Base-by-base conservation (phyloP, 2,888 invertebrate genomes). In the Heterodera filipjevi region DNA sequence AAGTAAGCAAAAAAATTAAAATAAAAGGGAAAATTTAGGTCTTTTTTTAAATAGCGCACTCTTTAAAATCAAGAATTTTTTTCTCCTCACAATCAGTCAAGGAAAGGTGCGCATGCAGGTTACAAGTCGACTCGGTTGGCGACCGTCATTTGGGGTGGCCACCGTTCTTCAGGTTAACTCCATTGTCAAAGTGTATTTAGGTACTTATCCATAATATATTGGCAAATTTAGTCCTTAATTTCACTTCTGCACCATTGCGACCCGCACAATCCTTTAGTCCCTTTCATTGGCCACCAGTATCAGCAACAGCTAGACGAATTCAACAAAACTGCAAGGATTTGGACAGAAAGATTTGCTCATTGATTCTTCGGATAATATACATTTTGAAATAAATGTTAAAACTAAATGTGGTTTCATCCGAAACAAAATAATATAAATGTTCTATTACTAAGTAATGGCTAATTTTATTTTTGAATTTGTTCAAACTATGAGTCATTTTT, bases 51-150 rank as follows among this genome's bases (percentile, higher is more conserved):
- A 12, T n/a, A 19, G 46, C 46, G 16, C 46, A n/a, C n/a, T n/a
- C n/a, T n/a, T n/a, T n/a, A n/a, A n/a, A n/a, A n/a, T n/a, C 22
- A n/a, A 2, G 6, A n/a, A 8, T 1, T 59, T n/a, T 59, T n/a
- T 1, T 8, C n/a, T 27, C n/a, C 16, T 39, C 12, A 6, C 39
- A 39, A 10, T 39, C 35, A 95, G 95, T 90, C 96, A 96, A 92
- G 98, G 98, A 81, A 95, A 95, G 81, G 97, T 98, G 90, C 98
- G 97, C 91, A 92, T 98, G 91, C 97, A 97, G 90, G 96, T 97
- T 89, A 92, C 96, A 86, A 96, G 97, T 91, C 22, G 35, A 35
- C 96, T 97, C 91, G 96, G 97, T 91, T 99, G 98, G 98, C 96
- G 95, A 49, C 96, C 98, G n/a, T 96, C 97, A 70, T 92, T 98